Evolutionary conservation across 2,113 vertebrate genomes (phyloP), one percentile per base, ranked within the genome.

Genomic region (Semnopithecus entellus): DNA sequence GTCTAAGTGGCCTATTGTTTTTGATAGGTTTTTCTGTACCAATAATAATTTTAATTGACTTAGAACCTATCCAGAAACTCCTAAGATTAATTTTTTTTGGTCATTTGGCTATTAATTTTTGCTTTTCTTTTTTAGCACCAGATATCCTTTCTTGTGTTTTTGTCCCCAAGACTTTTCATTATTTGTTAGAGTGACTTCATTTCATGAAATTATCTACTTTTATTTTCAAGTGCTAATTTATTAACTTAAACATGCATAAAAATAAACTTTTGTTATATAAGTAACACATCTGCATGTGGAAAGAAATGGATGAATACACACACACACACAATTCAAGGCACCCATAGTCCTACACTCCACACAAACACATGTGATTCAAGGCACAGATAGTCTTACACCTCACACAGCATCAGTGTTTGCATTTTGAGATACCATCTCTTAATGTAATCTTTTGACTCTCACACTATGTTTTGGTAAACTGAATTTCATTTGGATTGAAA

Each of bases 91-190:
- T 6, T 38, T 61, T 52, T 35, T 79, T 52, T 91, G 57, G 8
- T 68, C n/a, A 70, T 94, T 90, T 94, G n/a, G 18, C 48, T 94
- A 50, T 80, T 90, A 40, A 59, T 66, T 72, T 94, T 96, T 91
- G 11, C 27, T 87, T 93, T 79, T 85, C 91, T 48, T 75, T 75
- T 52, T 35, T 20, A 48, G 2, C 25, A 57, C 13, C 9, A 96
- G 12, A 61, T 12, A 50, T 11, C 0, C 4, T 48, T 87, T 83
- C n/a, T 20, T 95, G 4, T 61, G 64, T 45, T 90, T 90, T 66
- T 73, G 87, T 73, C 90, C 59, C 5, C 16, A 90, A 87, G 35
- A 32, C 3, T 35, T 82, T 88, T 76, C 95, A 35, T 75, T 91
- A 10, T 64, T 94, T 97, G 50, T 89, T 70, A 96, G 35, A 90